Base-by-base conservation (phyloP, 2,797 vertebrate species). In the Hippocampus kuda region DNA sequence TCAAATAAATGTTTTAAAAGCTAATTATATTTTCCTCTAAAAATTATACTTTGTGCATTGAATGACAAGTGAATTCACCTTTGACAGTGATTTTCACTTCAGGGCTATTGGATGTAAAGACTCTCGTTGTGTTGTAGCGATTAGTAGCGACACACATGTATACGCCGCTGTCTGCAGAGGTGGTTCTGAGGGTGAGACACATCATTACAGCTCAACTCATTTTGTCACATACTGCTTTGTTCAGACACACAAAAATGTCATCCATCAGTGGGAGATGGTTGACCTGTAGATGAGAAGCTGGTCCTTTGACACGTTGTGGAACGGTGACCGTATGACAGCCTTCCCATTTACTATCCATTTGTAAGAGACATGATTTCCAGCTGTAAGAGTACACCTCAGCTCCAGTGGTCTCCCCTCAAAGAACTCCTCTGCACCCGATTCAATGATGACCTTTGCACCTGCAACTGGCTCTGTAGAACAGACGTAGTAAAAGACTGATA, bases 91-190 rank as follows among this genome's bases (percentile, higher is more conserved):
- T 79, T 6, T 16, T 0, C 20, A 77, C 68, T 12, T 46, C 56
- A 8, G 65, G 12, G 63, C 76, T 84, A 24, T 20, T 78, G 67
- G 72, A 6, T 15, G 0, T 72, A 73, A 48, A 88, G 65, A 57
- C 1, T 0, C 0, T 0, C 0, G 80, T 84, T 4, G 67, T 2
- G 30, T 87, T 87, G 68, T 79, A 75, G 7, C 5, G 1, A 70
- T 91, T 90, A 65, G 69, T 66, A 4, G 88, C 88, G 0, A 75
- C 2, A 64, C 91, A 91, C 27, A 0, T 41, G 70, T 92, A 91
- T 9, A 2, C 26, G 20, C 90, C 89, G 1, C 81, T 83, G 77
- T 90, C 66, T 27, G 67, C 4, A 13, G 63, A 67, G 1, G 78
- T 81, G 18, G 78, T 68, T 30, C 82, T 85, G 64, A 56, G 41